Conservation (phyloP, 2,888 invertebrate genomes). For the Cacoxenus indagator region DNA sequence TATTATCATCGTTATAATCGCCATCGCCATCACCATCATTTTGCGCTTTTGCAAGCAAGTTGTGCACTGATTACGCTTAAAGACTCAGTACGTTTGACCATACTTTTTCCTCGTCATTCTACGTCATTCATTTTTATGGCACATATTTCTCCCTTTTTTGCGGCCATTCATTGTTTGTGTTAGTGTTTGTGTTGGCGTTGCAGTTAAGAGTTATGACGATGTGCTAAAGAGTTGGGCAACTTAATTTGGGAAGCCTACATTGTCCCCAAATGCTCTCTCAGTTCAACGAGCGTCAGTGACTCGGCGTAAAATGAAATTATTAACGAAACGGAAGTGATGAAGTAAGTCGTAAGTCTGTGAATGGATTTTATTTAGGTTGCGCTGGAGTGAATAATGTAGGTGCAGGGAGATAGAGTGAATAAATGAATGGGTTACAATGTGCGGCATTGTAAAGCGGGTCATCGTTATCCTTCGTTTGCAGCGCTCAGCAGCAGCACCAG, state of each 20-base stretch:
- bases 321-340: too few relatives aligned
- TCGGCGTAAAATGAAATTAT: too few relatives aligned
- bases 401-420: too few relatives aligned
- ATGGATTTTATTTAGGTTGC: too few relatives aligned
- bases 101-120: neutral
- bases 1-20: neutral
- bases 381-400: too few relatives aligned
- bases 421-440: too few relatives aligned
- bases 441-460: too few relatives aligned
- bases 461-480: too few relatives aligned
- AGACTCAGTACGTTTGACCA: neutral
- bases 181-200: neutral
- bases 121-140: neutral
- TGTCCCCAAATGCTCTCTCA: too few relatives aligned
- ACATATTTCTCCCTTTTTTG: neutral
- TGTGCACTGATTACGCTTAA: neutral
- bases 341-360: too few relatives aligned
- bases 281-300: too few relatives aligned
- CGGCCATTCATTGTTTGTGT: neutral
- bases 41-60: neutral
- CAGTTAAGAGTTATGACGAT: constrained; percentile 8
- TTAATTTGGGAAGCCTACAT: neutral
- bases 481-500: neutral
- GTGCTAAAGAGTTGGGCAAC: constrained; percentile 4
- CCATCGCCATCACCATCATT: neutral